Evolutionary conservation across 2,888 invertebrate species (phyloP).

Genomic region (Fragum whitleyi): DNA sequence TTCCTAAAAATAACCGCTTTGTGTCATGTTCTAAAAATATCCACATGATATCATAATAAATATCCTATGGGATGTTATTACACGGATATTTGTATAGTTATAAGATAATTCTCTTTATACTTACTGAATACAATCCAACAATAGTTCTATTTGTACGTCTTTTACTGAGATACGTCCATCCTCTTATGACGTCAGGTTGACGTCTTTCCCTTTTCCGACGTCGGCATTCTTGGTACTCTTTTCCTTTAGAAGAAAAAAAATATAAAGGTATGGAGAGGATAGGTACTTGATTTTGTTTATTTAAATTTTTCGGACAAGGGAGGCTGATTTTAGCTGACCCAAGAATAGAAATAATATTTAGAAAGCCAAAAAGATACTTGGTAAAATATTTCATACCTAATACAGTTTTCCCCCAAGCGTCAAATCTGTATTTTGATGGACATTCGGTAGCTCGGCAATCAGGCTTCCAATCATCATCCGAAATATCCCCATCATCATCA

Average conservation of each 20-base stretch:
- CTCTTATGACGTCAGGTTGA: conserved; percentile 11
- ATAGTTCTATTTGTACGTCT: neutral
- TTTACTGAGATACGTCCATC: neutral
- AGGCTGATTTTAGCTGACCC: too few relatives aligned
- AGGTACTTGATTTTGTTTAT: too few relatives aligned
- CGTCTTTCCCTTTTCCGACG: neutral
- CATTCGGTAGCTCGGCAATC: neutral
- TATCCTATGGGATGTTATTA: too few relatives aligned
- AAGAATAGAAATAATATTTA: too few relatives aligned
- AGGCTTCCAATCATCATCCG: neutral
- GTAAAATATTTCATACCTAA: conserved; percentile 7
- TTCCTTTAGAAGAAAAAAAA: neutral
- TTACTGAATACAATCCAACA: conserved; percentile 14
- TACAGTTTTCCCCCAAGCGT: conserved; percentile 3
- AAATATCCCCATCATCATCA: neutral
- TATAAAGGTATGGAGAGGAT: too few relatives aligned
- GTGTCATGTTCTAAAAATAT: too few relatives aligned
- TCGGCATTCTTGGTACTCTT: conserved; percentile 13
- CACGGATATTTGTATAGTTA: too few relatives aligned
- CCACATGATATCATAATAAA: too few relatives aligned
- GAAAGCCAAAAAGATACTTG: too few relatives aligned
- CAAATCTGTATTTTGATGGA: neutral
- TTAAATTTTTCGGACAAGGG: too few relatives aligned
- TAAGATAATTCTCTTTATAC: too few relatives aligned
- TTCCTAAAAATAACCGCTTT: too few relatives aligned